Conservation (phyloP, 2,113 vertebrate species). For the Mola mola region DNA sequence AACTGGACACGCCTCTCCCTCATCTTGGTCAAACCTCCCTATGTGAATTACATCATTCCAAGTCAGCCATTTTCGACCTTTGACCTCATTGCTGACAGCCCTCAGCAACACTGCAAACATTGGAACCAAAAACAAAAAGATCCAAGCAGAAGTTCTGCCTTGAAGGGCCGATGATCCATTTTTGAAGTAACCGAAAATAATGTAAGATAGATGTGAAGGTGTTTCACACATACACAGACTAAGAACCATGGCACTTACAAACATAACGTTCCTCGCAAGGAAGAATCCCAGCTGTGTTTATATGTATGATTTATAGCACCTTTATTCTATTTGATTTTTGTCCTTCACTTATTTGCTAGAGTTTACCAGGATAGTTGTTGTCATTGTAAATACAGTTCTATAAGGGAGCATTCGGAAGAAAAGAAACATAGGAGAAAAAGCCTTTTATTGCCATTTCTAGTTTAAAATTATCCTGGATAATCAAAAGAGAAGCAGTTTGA, state of each 20-base stretch:
- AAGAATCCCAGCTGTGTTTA: slow-evolving; percentile 59
- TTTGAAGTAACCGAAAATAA: slow-evolving; percentile 12
- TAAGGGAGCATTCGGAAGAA: slow-evolving; percentile 21
- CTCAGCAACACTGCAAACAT: slow-evolving; percentile 79
- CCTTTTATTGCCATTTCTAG: slow-evolving; percentile 53
- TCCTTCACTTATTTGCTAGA: slow-evolving; percentile 57
- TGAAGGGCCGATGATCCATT: slow-evolving; percentile 16
- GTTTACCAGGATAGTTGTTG: slow-evolving; percentile 60
- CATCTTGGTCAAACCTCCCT: neutral
- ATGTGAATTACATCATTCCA: slow-evolving; percentile 29
- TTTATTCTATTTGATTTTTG: slow-evolving; percentile 67
- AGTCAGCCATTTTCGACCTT: slow-evolving; percentile 11
- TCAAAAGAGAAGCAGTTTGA: slow-evolving; percentile 25
- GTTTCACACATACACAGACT: slow-evolving; percentile 28
- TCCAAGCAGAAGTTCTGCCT: slow-evolving; percentile 28
- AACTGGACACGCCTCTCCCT: neutral
- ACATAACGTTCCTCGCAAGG: slow-evolving; percentile 34
- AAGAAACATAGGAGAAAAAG: slow-evolving; percentile 32
- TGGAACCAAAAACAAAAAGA: slow-evolving; percentile 81
- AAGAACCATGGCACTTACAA: slow-evolving; percentile 54
- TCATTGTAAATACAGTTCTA: slow-evolving; percentile 74
- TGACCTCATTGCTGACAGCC: slow-evolving; percentile 8
- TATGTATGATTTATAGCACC: slow-evolving; percentile 68
- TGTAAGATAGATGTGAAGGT: slow-evolving; percentile 45
- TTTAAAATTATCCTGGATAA: slow-evolving; percentile 36